These are phyloP conservation scores for Ypsolopha sequella DNA, from an alignment of 2,888 invertebrate genomes.

Conservation along the genomic window DNA sequence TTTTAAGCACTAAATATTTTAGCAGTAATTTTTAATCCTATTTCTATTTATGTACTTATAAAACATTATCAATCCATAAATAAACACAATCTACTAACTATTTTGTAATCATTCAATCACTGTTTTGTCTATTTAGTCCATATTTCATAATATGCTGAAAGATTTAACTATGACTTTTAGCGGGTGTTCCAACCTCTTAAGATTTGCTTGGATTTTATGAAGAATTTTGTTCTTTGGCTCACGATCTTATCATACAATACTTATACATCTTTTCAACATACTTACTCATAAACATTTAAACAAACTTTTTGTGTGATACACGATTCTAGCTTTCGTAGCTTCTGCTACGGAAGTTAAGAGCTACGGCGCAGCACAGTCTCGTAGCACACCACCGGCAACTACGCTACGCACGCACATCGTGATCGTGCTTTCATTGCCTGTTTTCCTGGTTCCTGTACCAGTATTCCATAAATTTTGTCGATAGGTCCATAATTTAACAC, in stretches of 20 bases:
- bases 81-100: slow-evolving; percentile 8
- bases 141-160: neutral
- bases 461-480: neutral
- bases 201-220: too few species aligned
- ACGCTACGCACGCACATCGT: too few species aligned
- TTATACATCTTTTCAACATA: too few species aligned
- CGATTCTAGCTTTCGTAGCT: too few species aligned
- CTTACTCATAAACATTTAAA: too few species aligned
- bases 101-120: slow-evolving; percentile 1
- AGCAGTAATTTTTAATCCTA: neutral
- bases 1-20: neutral
- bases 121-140: neutral
- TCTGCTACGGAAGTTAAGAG: neutral
- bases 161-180: neutral
- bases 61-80: neutral
- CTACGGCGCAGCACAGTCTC: neutral
- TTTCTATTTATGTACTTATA: neutral
- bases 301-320: too few species aligned
- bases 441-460: neutral
- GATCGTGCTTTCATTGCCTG: too few species aligned
- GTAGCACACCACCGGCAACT: neutral
- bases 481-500: slow-evolving; percentile 17
- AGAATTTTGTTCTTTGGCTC: too few species aligned
- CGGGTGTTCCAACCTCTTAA: neutral
- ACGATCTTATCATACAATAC: too few species aligned